Percentiles rank a stretch among this genome's conserved stretches.
These are phyloP conservation scores for Brachionus manjavacas DNA, from an alignment of 1,140 invertebrate species.

Conservation along the genomic window DNA sequence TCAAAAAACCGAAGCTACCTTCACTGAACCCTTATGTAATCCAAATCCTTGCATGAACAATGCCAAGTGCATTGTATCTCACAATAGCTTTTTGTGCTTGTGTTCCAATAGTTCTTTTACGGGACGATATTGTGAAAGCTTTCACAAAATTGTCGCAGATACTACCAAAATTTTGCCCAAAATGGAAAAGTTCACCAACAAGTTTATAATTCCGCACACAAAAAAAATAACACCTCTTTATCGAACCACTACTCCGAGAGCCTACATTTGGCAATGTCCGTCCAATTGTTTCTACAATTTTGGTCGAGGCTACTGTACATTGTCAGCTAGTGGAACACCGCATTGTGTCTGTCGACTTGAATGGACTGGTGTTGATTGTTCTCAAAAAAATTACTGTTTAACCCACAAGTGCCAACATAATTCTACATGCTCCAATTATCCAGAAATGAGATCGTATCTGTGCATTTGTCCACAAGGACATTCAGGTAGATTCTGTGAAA, in stretches of 20 bases:
- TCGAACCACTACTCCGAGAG: not conserved
- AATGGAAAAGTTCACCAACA: not conserved
- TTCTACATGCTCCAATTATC: constrained; percentile 39
- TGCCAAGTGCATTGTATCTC: constrained; percentile 9
- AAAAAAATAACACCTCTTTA: not conserved
- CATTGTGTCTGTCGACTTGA: constrained; percentile 37
- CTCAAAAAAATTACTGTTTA: constrained; percentile 39
- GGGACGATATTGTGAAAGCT: constrained; percentile 37
- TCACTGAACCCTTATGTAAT: constrained; percentile 24
- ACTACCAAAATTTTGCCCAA: not conserved
- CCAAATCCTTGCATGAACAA: constrained; percentile 39
- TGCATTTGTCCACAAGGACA: constrained; percentile 31
- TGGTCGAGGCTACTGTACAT: constrained; percentile 4
- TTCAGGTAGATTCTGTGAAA: constrained; percentile 34
- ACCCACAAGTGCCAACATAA: constrained; percentile 3
- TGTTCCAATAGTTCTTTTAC: constrained; percentile 24
- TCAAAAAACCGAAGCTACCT: not conserved
- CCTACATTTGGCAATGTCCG: constrained; percentile 37
- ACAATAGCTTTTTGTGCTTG: not conserved
- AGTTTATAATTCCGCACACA: not conserved
- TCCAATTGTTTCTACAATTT: constrained; percentile 38
- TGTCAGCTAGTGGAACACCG: constrained; percentile 5
- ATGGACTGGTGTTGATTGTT: constrained; percentile 41
- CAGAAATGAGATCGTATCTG: constrained; percentile 27
- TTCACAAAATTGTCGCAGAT: not conserved